These are phyloP conservation scores for Casuarius casuarius DNA, from an alignment of 2,113 vertebrate species.

Conservation along the genomic window DNA sequence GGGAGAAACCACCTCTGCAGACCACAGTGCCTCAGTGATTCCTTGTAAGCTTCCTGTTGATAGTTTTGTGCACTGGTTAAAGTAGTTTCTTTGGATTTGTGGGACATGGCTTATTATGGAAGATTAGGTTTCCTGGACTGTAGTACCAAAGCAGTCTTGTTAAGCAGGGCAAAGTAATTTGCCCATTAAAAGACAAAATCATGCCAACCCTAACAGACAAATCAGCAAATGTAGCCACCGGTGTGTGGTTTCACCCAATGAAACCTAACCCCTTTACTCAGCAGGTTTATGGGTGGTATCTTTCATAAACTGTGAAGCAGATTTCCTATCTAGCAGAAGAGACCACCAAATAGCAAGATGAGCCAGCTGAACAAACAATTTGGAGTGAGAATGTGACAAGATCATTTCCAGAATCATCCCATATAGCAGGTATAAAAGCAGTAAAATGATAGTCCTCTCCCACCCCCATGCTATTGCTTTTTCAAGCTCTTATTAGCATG, in stretches of 20 bases:
- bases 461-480: background rate
- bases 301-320: background rate
- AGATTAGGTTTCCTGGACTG: background rate
- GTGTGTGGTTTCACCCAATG: background rate
- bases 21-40: background rate
- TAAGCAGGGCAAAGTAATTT: background rate
- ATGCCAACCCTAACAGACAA: background rate
- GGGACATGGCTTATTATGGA: background rate
- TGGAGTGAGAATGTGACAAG: background rate
- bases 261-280: background rate
- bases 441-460: background rate
- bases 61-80: background rate
- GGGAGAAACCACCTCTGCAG: background rate
- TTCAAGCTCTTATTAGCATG: background rate
- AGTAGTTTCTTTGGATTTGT: background rate
- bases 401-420: background rate
- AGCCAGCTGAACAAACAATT: constrained; percentile 3
- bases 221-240: background rate
- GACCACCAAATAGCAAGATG: background rate
- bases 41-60: background rate
- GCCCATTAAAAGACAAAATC: background rate
- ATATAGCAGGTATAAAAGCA: background rate
- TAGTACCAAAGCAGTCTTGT: background rate
- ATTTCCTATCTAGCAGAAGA: background rate
- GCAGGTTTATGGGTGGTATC: background rate